A percentile compares a stretch with the other conserved stretches of the same genome.
phyloP scores from a whole-genome alignment of 2,113 vertebrate species.

The Poecilia latipinna region DNA sequence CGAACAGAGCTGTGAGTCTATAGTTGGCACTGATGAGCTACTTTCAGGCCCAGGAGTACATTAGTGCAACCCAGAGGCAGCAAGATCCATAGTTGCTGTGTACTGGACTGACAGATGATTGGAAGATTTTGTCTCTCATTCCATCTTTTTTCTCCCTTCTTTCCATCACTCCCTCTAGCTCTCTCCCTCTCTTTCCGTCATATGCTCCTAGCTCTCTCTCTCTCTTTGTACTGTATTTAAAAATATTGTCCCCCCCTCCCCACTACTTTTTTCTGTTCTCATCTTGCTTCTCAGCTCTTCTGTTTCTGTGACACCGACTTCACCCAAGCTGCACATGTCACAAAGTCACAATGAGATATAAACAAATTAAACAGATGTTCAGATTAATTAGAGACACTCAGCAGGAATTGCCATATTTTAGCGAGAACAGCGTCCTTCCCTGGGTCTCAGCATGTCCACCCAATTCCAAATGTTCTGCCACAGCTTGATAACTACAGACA shows the following conservation, averaged over 20 bases:
- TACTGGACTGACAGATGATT: constrained; percentile 33
- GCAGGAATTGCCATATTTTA: constrained; percentile 40
- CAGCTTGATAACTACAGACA: constrained; percentile 49
- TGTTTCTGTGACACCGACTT: constrained; percentile 64
- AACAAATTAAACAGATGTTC: constrained; percentile 70
- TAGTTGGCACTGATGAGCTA: constrained; percentile 26
- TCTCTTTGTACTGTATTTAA: constrained; percentile 15
- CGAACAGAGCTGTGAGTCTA: constrained; percentile 33
- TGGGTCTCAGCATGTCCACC: constrained; percentile 25
- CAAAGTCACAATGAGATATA: constrained; percentile 59
- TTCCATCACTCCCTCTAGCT: constrained; percentile 19
- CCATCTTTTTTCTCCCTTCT: constrained; percentile 11
- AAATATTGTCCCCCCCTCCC: constrained; percentile 22
- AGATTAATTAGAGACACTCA: constrained; percentile 56
- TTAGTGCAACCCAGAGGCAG: constrained; percentile 34
- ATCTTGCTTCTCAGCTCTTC: constrained; percentile 25
- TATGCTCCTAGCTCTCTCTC: constrained; percentile 19
- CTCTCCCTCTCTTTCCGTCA: neutral
- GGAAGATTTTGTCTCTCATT: constrained; percentile 25
- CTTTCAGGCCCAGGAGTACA: constrained; percentile 36
- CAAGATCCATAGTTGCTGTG: constrained; percentile 27
- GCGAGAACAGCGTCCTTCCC: constrained; percentile 24
- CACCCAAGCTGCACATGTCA: constrained; percentile 66
- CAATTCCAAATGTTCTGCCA: constrained; percentile 48
- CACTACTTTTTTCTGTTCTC: constrained; percentile 12